Conservation (phyloP, 1,140 invertebrate species). For the Diorhabda elongata region DNA sequence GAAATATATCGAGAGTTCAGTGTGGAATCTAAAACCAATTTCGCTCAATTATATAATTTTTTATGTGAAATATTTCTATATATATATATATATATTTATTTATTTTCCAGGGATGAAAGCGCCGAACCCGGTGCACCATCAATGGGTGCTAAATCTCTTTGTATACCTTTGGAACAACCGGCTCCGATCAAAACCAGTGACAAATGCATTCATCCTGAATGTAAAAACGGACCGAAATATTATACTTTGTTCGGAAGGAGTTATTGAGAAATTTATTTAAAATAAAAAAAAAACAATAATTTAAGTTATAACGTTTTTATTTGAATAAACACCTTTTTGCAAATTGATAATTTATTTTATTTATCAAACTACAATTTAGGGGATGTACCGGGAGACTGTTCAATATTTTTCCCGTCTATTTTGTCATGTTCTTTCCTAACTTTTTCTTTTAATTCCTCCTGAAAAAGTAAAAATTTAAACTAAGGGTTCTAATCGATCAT, state of each 20-base stretch:
- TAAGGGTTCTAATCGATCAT: neutral
- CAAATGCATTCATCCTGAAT: slow-evolving; percentile 87
- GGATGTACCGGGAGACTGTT: neutral
- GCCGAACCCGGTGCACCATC: slow-evolving; percentile 77
- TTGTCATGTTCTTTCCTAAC: slow-evolving; percentile 53
- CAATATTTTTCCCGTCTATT: slow-evolving; percentile 45
- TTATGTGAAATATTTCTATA: neutral
- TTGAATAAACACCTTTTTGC: neutral
- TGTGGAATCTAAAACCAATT: no score
- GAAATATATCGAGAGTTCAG: no score
- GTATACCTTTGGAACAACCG: slow-evolving; percentile 92
- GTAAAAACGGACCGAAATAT: slow-evolving; percentile 72
- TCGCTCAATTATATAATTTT: no score
- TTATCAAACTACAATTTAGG: neutral
- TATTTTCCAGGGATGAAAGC: slow-evolving; percentile 52
- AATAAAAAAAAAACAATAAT: neutral
- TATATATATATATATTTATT: slow-evolving; percentile 20
- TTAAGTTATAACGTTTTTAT: neutral
- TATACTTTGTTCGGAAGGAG: slow-evolving; percentile 95
- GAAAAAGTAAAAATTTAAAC: slow-evolving; percentile 2
- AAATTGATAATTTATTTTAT: neutral
- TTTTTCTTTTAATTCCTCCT: slow-evolving; percentile 62
- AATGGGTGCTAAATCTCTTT: slow-evolving; percentile 98
- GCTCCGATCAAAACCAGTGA: slow-evolving; percentile 54
- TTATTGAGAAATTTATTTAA: slow-evolving; percentile 58